phyloP scores from a whole-genome alignment of 2,797 vertebrate species.

The Galago senegalensis region DNA sequence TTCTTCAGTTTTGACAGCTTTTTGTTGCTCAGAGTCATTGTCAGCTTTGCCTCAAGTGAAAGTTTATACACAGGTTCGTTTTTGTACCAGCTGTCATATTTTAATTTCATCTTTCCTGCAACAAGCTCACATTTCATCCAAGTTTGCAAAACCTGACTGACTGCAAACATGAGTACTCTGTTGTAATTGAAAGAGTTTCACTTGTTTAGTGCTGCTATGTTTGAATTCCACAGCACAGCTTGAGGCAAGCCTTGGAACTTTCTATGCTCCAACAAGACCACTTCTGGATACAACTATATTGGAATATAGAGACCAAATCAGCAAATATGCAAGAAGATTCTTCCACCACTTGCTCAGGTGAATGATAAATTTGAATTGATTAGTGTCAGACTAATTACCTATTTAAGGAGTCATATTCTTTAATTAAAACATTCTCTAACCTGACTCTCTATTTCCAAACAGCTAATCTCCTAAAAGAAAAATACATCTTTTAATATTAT shows the following conservation, averaged over 20 bases:
- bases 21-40: slow-evolving; percentile 88
- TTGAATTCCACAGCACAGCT: slow-evolving; percentile 94
- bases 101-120: slow-evolving; percentile 87
- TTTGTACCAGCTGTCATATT: slow-evolving; percentile 88
- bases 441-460: slow-evolving; percentile 79
- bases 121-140: slow-evolving; percentile 85
- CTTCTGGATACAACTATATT: slow-evolving; percentile 93
- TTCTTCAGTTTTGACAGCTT: slow-evolving; percentile 88
- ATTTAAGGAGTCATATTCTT: slow-evolving; percentile 76
- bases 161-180: slow-evolving; percentile 88
- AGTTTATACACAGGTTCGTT: slow-evolving; percentile 87
- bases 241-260: slow-evolving; percentile 95
- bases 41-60: slow-evolving; percentile 87
- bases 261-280: slow-evolving; percentile 94
- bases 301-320: slow-evolving; percentile 95
- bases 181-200: slow-evolving; percentile 87
- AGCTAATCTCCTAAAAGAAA: slow-evolving; percentile 76
- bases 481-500: slow-evolving; percentile 78
- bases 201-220: slow-evolving; percentile 86
- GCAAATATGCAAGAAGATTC: slow-evolving; percentile 96
- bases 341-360: slow-evolving; percentile 99
- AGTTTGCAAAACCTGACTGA: slow-evolving; percentile 88
- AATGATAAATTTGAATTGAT: slow-evolving; percentile 83
- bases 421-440: slow-evolving; percentile 72
- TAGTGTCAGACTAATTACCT: slow-evolving; percentile 88